These are phyloP conservation scores for Rhodinocichla rosea DNA, from an alignment of 2,113 vertebrate species.

Conservation along the genomic window DNA sequence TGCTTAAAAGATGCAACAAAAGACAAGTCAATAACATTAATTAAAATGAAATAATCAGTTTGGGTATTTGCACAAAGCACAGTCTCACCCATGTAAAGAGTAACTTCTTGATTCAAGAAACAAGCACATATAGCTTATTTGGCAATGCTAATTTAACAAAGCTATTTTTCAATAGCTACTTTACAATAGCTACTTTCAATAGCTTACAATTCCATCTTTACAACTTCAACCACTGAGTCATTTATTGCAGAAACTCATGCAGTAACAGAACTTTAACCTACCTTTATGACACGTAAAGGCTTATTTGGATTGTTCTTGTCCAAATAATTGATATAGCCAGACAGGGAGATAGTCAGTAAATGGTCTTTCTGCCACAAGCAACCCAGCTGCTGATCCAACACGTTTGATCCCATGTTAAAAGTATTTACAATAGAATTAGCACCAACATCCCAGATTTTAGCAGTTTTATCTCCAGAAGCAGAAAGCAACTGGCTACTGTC, in stretches of 20 bases:
- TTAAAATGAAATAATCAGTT: background rate
- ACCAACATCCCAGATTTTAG: constrained; percentile 92
- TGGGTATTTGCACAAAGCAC: background rate
- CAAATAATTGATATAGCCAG: constrained; percentile 97
- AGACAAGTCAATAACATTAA: background rate
- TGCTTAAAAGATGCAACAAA: background rate
- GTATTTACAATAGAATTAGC: constrained; percentile 82
- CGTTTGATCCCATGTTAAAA: constrained; percentile 86
- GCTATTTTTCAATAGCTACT: background rate
- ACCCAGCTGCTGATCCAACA: constrained; percentile 94
- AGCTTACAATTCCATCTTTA: background rate
- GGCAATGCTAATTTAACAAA: background rate
- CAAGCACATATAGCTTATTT: background rate
- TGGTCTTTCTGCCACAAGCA: constrained; percentile 95
- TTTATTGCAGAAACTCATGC: background rate
- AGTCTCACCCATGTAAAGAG: background rate
- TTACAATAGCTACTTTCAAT: too few relatives aligned
- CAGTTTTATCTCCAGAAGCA: constrained; percentile 94
- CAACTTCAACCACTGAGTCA: background rate
- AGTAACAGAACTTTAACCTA: constrained; percentile 42
- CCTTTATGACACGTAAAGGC: constrained; percentile 89
- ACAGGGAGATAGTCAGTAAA: constrained; percentile 88
- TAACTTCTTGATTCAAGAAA: background rate
- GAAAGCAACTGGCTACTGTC: constrained; percentile 91
- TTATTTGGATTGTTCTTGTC: constrained; percentile 93